phyloP scores from a whole-genome alignment of 2,888 invertebrate species.

The Dolomedes plantarius region DNA sequence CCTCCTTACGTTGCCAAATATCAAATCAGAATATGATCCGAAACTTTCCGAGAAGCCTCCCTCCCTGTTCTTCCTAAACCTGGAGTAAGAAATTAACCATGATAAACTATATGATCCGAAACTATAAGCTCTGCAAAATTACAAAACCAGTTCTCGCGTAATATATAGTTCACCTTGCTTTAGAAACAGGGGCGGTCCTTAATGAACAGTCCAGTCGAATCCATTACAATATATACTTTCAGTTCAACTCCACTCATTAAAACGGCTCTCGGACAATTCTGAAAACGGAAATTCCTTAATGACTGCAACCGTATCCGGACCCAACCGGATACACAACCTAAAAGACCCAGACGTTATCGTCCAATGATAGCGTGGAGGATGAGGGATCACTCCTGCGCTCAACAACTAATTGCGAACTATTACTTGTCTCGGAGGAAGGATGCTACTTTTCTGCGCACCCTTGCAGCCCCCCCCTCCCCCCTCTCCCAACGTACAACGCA shows the following conservation, averaged over 20 bases:
- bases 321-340: slow-evolving; percentile 2
- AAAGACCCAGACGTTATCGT: slow-evolving; percentile 10
- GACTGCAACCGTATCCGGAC: slow-evolving; percentile 13
- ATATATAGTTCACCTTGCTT: too few species aligned
- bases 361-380: background rate
- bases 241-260: background rate
- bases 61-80: too few species aligned
- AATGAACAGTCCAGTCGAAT: background rate
- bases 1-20: too few species aligned
- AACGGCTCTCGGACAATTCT: background rate
- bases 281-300: slow-evolving; percentile 12
- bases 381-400: slow-evolving; percentile 9
- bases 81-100: too few species aligned
- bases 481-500: background rate
- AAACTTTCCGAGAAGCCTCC: too few species aligned
- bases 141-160: too few species aligned
- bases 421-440: slow-evolving; percentile 7
- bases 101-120: too few species aligned
- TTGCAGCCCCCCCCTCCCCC: background rate
- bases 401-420: slow-evolving; percentile 11
- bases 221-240: background rate
- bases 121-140: too few species aligned
- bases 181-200: background rate
- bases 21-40: too few species aligned
- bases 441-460: slow-evolving; percentile 7